Percentiles rank a stretch among this genome's conserved stretches.
Conservation (phyloP, 1,140 invertebrate species). For the Ooceraea biroi region DNA sequence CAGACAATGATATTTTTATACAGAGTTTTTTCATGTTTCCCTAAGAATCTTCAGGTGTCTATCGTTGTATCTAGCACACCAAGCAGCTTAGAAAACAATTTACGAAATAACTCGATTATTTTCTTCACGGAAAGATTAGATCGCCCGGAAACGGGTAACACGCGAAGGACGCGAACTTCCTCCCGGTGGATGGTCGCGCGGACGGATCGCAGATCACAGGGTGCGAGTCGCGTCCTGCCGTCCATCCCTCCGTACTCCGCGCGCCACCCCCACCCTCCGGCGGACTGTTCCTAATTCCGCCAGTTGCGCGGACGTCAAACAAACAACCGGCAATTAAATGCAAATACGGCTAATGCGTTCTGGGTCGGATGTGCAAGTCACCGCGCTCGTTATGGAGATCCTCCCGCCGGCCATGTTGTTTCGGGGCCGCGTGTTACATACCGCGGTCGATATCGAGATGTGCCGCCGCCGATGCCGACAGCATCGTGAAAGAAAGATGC, state of each 20-base stretch:
- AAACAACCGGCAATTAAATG: slow-evolving; percentile 86
- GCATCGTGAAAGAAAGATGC: slow-evolving; percentile 61
- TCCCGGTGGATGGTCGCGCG: slow-evolving; percentile 3
- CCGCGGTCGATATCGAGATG: slow-evolving; percentile 76
- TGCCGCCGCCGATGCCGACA: slow-evolving; percentile 31
- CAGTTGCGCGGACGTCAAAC: slow-evolving; percentile 83
- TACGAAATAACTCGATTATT: background rate
- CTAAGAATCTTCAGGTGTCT: no score
- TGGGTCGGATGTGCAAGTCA: slow-evolving; percentile 84
- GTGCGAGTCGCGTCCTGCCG: slow-evolving; percentile 59
- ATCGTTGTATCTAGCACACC: no score
- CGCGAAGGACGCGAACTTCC: slow-evolving; percentile 9
- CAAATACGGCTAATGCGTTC: slow-evolving; percentile 85
- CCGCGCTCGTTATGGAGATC: slow-evolving; percentile 82
- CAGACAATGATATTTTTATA: no score
- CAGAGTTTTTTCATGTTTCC: no score
- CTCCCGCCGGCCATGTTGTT: slow-evolving; percentile 80
- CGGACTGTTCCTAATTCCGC: slow-evolving; percentile 77
- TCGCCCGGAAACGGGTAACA: background rate
- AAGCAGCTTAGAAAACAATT: no score
- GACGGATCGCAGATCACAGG: slow-evolving; percentile 62
- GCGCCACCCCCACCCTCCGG: background rate
- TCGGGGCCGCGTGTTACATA: slow-evolving; percentile 71
- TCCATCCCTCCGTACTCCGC: slow-evolving; percentile 49
- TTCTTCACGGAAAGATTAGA: background rate